Conservation (phyloP, 2,113 vertebrate genomes). For the Dascyllus trimaculatus region DNA sequence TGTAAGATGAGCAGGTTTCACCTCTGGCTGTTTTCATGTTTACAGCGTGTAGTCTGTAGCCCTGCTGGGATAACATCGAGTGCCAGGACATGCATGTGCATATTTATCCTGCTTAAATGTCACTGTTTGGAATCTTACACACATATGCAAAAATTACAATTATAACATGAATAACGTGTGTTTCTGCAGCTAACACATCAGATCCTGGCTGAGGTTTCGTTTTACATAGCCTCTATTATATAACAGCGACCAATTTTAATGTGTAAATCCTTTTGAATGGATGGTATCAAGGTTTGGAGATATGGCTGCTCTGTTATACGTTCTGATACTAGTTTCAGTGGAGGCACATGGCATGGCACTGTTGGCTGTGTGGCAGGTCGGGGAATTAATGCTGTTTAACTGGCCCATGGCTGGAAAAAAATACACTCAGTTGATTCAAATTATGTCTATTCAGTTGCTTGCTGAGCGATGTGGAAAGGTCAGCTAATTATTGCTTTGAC, state of each 20-base stretch:
- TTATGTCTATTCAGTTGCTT: too few relatives aligned
- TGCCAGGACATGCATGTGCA: conserved; percentile 44
- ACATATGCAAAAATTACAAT: background rate
- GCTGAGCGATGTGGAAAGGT: background rate
- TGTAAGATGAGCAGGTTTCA: conserved; percentile 22
- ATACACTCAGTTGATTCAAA: background rate
- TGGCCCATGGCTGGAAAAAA: background rate
- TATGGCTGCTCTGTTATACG: background rate
- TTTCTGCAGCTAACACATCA: background rate
- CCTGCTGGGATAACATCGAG: conserved; percentile 46
- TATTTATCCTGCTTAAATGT: conserved; percentile 54
- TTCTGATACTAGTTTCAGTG: background rate
- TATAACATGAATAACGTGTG: background rate
- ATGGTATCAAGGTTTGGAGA: background rate
- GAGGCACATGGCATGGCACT: background rate
- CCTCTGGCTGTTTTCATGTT: conserved; percentile 44
- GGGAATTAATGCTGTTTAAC: background rate
- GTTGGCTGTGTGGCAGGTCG: background rate
- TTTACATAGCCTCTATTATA: background rate
- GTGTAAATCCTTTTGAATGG: background rate
- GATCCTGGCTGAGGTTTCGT: background rate
- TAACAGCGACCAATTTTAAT: background rate
- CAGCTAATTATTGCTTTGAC: background rate
- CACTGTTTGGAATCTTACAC: conserved; percentile 30
- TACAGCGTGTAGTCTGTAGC: conserved; percentile 11